phyloP scores from a whole-genome alignment of 1,140 invertebrate species.

The Cydia pomonella region DNA sequence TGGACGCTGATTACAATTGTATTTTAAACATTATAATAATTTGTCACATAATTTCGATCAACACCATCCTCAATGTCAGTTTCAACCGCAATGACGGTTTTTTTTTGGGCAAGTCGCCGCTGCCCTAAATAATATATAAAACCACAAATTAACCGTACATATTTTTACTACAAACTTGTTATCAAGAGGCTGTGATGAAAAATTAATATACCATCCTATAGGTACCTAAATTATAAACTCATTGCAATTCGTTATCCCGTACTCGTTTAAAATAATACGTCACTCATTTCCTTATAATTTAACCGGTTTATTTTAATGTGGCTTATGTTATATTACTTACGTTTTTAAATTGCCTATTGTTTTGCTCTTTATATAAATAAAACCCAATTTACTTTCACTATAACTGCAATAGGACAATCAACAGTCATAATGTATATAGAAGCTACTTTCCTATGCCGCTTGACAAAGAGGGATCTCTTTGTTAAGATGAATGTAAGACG shows the following conservation, averaged over 20 bases:
- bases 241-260: no score
- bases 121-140: not conserved
- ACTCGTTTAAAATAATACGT: not conserved
- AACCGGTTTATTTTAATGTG: not conserved
- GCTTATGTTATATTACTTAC: not conserved
- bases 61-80: not conserved
- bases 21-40: no score
- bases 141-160: not conserved
- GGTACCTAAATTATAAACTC: no score
- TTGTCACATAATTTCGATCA: no score
- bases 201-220: no score
- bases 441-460: not conserved
- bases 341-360: not conserved
- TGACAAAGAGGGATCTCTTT: not conserved
- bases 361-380: not conserved
- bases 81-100: not conserved
- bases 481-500: constrained; percentile 2
- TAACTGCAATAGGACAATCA: no score
- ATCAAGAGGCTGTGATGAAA: no score
- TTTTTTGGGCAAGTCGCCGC: not conserved
- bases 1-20: no score
- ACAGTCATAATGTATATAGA: not conserved
- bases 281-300: not conserved
- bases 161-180: no score
- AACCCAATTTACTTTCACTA: no score